phyloP scores from a whole-genome alignment of 1,140 invertebrate species.

The Drosophila tristis region DNA sequence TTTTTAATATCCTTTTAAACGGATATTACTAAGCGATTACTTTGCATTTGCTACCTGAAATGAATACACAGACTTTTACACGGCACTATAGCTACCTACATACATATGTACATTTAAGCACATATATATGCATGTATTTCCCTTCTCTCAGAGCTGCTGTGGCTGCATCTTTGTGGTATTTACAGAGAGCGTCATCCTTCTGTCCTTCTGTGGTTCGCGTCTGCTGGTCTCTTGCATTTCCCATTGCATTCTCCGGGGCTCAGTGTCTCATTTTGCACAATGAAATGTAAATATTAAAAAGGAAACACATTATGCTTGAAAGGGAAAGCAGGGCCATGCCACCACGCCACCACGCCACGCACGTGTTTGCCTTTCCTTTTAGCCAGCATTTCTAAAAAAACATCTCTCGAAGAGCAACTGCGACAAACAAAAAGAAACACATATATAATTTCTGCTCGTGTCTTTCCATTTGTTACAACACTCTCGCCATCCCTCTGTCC shows the following conservation, averaged over 20 bases:
- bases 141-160: neutral
- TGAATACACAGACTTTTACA: slow-evolving; percentile 5
- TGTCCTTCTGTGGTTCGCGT: slow-evolving; percentile 2
- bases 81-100: neutral
- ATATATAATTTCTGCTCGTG: slow-evolving; percentile 39
- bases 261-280: slow-evolving; percentile 63
- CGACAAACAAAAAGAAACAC: slow-evolving; percentile 31
- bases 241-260: slow-evolving; percentile 50
- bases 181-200: slow-evolving; percentile 57
- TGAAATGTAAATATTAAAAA: slow-evolving; percentile 77
- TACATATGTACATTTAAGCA: too few species aligned
- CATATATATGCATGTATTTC: slow-evolving; percentile 23
- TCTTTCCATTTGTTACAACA: too few species aligned
- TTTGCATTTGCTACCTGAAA: too few species aligned
- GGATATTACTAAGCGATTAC: too few species aligned
- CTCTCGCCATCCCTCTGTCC: too few species aligned
- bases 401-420: slow-evolving; percentile 7
- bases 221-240: slow-evolving; percentile 48
- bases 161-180: slow-evolving; percentile 65
- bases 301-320: slow-evolving; percentile 59
- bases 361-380: slow-evolving; percentile 44
- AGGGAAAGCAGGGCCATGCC: slow-evolving; percentile 42
- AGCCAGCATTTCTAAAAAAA: slow-evolving; percentile 35
- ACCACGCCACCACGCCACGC: neutral
- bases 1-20: too few species aligned